Conservation (phyloP, 2,113 vertebrate species). For the Erythrocebus patas region DNA sequence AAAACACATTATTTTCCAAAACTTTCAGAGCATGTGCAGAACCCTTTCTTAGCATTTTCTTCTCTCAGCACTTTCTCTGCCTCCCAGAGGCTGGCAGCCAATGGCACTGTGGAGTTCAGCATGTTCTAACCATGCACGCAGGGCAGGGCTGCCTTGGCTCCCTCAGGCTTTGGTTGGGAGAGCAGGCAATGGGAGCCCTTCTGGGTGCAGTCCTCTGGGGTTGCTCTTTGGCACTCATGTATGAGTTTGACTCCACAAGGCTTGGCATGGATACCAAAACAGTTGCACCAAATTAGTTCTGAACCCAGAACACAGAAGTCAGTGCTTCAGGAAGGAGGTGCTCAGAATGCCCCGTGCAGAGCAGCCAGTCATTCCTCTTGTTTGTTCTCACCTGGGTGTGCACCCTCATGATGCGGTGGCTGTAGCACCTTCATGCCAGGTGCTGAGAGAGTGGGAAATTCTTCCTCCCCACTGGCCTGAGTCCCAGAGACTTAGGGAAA, state of each 20-base stretch:
- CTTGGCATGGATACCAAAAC: background rate
- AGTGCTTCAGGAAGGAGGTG: background rate
- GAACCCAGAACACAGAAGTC: background rate
- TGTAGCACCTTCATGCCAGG: background rate
- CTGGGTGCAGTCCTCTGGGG: background rate
- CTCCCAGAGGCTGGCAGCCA: background rate
- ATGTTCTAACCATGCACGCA: background rate
- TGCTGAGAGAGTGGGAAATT: background rate
- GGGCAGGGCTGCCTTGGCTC: background rate
- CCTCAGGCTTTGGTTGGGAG: background rate
- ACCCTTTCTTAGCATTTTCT: background rate
- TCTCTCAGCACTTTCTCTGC: background rate
- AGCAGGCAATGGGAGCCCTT: background rate
- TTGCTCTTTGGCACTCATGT: background rate
- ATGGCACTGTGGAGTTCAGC: fast-evolving
- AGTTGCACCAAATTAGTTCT: background rate
- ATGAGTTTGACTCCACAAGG: background rate
- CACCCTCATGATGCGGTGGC: background rate
- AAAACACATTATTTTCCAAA: background rate
- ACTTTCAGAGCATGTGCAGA: background rate
- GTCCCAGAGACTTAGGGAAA: background rate
- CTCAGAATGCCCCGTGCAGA: background rate
- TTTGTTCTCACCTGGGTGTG: background rate
- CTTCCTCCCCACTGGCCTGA: background rate
- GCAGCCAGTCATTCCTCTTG: background rate